Conservation (phyloP, 2,797 vertebrate species). For the Aphelocoma californica region DNA sequence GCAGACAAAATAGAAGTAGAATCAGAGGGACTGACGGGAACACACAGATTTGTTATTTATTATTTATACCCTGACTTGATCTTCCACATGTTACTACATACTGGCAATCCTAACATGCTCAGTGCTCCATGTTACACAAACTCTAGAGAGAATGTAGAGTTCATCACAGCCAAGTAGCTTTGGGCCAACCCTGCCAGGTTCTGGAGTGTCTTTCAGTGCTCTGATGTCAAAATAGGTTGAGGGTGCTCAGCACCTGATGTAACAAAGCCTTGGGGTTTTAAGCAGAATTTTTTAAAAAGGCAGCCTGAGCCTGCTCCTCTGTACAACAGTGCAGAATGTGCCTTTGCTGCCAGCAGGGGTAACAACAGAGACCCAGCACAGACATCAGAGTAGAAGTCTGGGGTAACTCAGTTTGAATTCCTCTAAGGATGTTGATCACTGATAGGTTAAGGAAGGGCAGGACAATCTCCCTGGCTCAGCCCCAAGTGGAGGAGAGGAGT, state of each 20-base stretch:
- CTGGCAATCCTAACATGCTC: neutral
- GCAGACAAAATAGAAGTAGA: constrained; percentile 20
- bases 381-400: neutral
- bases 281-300: neutral
- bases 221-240: neutral
- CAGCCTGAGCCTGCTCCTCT: neutral
- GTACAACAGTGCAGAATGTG: neutral
- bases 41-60: constrained; percentile 56
- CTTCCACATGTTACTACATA: neutral
- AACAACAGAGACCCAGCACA: neutral
- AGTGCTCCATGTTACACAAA: neutral
- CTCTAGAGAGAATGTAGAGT: neutral
- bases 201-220: neutral
- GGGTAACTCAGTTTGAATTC: neutral
- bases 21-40: constrained; percentile 40
- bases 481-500: neutral
- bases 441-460: neutral
- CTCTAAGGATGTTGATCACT: neutral
- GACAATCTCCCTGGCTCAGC: neutral
- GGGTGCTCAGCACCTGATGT: neutral
- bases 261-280: neutral
- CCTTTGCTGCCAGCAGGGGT: neutral
- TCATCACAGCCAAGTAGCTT: neutral
- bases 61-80: constrained; percentile 51
- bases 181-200: neutral